Evolutionary conservation across 2,113 vertebrate genomes (phyloP), one percentile per base, ranked within the genome.

Genomic region (Neoarius graeffei): DNA sequence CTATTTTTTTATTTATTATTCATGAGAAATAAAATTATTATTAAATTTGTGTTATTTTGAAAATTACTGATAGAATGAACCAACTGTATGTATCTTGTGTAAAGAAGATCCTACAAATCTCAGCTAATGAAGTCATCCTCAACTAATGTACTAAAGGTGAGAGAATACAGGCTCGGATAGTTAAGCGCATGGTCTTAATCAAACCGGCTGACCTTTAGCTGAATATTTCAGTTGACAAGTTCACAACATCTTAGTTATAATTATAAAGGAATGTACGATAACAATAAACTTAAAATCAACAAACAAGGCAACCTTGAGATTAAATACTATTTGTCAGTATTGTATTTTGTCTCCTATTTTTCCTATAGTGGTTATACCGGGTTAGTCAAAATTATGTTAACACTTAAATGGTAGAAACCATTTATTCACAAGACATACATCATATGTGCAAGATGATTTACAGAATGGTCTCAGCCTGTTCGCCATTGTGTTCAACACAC

Each of bases 171-270:
- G 1, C 20, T 76, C 4, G 0, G 42, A n/a, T n/a, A 56, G 19
- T 73, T 54, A 56, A 57, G 27, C 27, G 0, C 42, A 25, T 14
- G 19, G 50, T 67, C 48, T 60, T 67, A 80, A 86, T 80, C 76
- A 81, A 86, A 67, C 42, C 92, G 84, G 59, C 57, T 96, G 96
- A 97, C 95, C 95, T 97, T 97, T 97, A 89, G 91, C 91, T 92
- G 93, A 91, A n/a, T 66, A 52, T 93, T 94, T 95, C 93, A 94
- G 94, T 91, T 93, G 89, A 9, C 5, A 2, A 14, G 23, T 27
- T 56, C 13, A 56, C n/a, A 54, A 79, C 52, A 7, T 79, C 35
- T 52, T 14, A 25, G 5, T 77, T 76, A 52, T 50, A 23, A 52
- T 52, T 25, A 77, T 10, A 52, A 11, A 74, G 10, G 17, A 9